Evolutionary conservation across 1,140 invertebrate genomes (phyloP), one percentile per base, ranked within the genome.

Genomic region (Sinella curviseta): DNA sequence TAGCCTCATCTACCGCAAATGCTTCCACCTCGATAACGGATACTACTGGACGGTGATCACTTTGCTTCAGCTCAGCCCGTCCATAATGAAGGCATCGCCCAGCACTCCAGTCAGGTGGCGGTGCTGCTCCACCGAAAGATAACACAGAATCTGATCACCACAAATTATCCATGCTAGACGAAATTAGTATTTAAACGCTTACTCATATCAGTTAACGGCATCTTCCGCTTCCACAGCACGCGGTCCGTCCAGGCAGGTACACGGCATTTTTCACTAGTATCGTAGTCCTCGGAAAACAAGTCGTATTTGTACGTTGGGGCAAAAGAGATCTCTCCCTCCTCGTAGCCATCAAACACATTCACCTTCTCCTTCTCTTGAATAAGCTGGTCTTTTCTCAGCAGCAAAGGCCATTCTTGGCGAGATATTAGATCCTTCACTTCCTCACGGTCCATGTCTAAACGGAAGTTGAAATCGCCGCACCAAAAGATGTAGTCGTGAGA

Each of bases 381-480:
- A 3, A 99, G 88, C 87, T 99, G 98, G 89, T 99, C 98, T 85
- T 91, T 89, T 82, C 94, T 91, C 26, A 97, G 87, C 65, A 99
- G 90, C 65, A 92, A 88, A 78, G 91, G 87, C 80, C 95, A 91
- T 85, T 98, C 94, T 79, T 94, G 91, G 78, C 91, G 90, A 73
- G 90, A 90, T 0, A 99, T 91, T 79, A 94, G 88, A 77, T 94
- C 92, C 86, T 97, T 95, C 79, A 99, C 93, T 86, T 98, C 95
- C 17, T 99, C 97, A 86, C 96, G 97, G 76, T 94, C 92, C 90
- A 99, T 92, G 86, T 99, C 97, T 80, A 99, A 93, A 77, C 98
- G 90, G 86, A 99, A 99, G 87, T 99, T 99, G 87, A 99, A 99
- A 89, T 99, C 98, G 0, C 98, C 98, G 87, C 97, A 97, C 97